Base-by-base conservation (phyloP, 2,888 invertebrate genomes). In the Cenopis cana region DNA sequence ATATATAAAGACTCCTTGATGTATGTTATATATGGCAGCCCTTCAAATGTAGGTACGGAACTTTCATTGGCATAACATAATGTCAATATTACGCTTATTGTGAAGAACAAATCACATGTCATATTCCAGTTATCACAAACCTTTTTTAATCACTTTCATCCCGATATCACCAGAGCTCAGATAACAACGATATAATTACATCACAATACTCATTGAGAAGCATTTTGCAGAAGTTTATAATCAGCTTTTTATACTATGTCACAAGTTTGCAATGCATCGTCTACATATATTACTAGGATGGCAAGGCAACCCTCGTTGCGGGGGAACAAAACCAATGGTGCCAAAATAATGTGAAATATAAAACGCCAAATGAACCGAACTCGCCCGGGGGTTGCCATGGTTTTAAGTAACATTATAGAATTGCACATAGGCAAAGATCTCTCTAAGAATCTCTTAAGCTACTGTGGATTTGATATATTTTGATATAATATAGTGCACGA, bases 391-490 rank as follows among this genome's bases (percentile, higher is more conserved):
- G 61, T 71, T 50, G 36, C 46, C 17, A 33, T 52, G 36, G 33
- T 55, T 60, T 29, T 67, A 71, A 50, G 54, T 60, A 70, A 60
- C 60, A 29, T 49, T 65, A 59, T 59, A 61, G 41, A 38, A 69
- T 49, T 66, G 68, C 68, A 59, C 60, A 38, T 59, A 77, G 75
- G 73, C 74, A 78, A 78, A 76, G 79, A 81, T 80, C 78, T 85
- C 82, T 79, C 71, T 76, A 77, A 74, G 85, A 85, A 85, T 85
- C 85, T 85, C 85, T 81, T 83, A 81, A 79, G 78, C 74, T 69
- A 61, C 56, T 72, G 41, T 73, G 60, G 68, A 71, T 74, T 73
- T 75, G 74, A 74, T 72, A 65, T 67, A 67, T 52, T 41, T 57
- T 57, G 56, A 64, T 68, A 60, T 59, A 69, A 50, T 64, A 46